Conservation (phyloP, 2,888 invertebrate genomes). For the Cryptocephalus primarius region DNA sequence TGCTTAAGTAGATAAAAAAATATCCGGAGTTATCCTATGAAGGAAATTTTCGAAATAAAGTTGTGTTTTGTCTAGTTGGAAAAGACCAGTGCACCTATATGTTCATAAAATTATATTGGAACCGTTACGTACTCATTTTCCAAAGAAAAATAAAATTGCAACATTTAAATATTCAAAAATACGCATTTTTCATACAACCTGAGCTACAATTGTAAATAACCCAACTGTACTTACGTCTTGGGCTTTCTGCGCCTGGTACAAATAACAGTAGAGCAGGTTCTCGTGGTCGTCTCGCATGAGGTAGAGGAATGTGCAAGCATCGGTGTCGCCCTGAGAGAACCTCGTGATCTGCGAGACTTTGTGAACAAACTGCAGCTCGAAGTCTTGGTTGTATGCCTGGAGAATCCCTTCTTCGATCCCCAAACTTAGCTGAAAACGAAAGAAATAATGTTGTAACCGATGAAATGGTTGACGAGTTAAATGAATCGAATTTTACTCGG, state of each 20-base stretch:
- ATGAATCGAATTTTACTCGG: no score
- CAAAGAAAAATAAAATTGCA: no score
- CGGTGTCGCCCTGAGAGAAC: slow-evolving; percentile 35
- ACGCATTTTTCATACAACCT: no score
- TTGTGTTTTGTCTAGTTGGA: no score
- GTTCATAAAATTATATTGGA: no score
- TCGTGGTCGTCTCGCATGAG: slow-evolving; percentile 61
- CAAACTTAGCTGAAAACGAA: slow-evolving; percentile 53
- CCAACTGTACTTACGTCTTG: slow-evolving; percentile 52
- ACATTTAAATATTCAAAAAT: no score
- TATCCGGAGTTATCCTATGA: no score
- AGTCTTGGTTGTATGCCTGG: slow-evolving; percentile 59
- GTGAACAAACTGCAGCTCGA: slow-evolving; percentile 57
- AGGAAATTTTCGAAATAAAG: no score
- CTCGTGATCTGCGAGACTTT: slow-evolving; percentile 50
- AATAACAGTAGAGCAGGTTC: slow-evolving; percentile 61
- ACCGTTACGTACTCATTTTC: no score
- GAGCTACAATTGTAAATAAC: background rate
- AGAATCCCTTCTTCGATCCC: slow-evolving; percentile 59
- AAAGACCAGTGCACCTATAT: no score
- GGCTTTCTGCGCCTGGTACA: slow-evolving; percentile 55
- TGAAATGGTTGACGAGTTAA: no score
- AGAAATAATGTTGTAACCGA: slow-evolving; percentile 1
- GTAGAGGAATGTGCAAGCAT: slow-evolving; percentile 53
- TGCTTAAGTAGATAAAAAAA: no score